phyloP scores from a whole-genome alignment of 2,797 vertebrate genomes.

The Myotis myotis region DNA sequence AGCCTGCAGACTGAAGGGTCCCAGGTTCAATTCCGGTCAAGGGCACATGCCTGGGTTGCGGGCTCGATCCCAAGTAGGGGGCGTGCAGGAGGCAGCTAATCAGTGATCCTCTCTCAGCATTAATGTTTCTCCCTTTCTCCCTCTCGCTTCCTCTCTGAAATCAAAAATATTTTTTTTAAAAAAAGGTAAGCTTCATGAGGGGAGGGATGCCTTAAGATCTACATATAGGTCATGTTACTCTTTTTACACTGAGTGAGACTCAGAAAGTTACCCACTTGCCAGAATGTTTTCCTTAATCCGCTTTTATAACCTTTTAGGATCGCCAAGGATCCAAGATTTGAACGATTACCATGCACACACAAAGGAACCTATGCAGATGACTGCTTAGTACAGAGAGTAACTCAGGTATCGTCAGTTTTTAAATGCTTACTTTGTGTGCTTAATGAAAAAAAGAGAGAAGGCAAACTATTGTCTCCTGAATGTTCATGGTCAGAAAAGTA shows the following conservation, averaged over 20 bases:
- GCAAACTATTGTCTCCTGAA: background rate
- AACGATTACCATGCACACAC: conserved; percentile 94
- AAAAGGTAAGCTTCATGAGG: background rate
- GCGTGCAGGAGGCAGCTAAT: too few species aligned
- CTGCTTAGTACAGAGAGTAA: conserved; percentile 97
- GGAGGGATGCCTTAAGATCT: background rate
- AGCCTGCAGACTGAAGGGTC: too few species aligned
- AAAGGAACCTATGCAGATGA: conserved; percentile 98
- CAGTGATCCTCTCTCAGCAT: too few species aligned
- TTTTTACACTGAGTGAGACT: background rate
- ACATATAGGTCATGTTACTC: conserved; percentile 1
- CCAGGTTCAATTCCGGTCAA: too few species aligned
- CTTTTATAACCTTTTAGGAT: conserved; percentile 86
- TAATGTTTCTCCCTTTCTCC: too few species aligned
- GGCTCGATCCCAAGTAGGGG: too few species aligned
- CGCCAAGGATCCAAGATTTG: conserved; percentile 96
- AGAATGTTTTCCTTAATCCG: conserved; percentile 17
- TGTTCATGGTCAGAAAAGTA: conserved; percentile 34
- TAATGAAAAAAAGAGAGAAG: background rate
- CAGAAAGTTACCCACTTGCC: background rate
- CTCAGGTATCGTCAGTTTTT: conserved; percentile 89
- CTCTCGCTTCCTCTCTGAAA: too few species aligned
- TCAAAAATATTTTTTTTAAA: too few species aligned
- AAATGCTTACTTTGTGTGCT: conserved; percentile 36
- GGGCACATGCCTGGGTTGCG: too few species aligned